Base-by-base conservation (phyloP, 2,888 invertebrate genomes). In the Folsomia manolachei region DNA sequence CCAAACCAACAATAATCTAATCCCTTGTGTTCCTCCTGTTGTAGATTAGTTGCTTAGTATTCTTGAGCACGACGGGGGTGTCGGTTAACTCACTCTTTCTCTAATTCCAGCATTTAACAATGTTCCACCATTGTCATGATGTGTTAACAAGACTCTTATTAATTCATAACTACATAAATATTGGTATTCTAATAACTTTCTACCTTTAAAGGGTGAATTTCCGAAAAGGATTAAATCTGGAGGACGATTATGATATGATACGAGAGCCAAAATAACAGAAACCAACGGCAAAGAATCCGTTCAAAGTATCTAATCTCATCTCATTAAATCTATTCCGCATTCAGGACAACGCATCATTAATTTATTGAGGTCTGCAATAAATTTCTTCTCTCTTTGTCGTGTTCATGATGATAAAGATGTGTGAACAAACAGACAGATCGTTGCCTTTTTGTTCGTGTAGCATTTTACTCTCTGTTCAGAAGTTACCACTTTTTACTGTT, bases 21-120 rank as follows among this genome's bases (percentile, higher is more conserved):
- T 14, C 39, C 39, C 39, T 56, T 56, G 56, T 56, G 56, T 56
- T 56, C 7, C 18, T 14, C 19, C 21, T 19, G 18, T 56, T 56
- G 51, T 7, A 52, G 27, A 66, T 66, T 66, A 66, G 65, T 18
- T 14, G 21, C 39, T 66, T 52, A 23, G 21, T 66, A 66, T 66
- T 66, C 65, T 9, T 66, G 11, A 24, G 19, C 65, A 66, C 65
- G 65, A 39, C 64, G 39, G n/a, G 52, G 52, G 27, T 24, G 7
- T 56, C 56, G 66, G 71, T 65, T 71, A 56, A 56, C 56, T 56
- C 51, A 11, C 18, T 51, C 51, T 51, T 18, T 51, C 21, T 19
- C n/a, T 56, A 56, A 18, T 56, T 56, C 4, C n/a, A n/a, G n/a
- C n/a, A n/a, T 56, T 56, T 4, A 9, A 56, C 21, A 21, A 56